A percentile compares a stretch with the other conserved stretches of the same genome.
Evolutionary conservation across 1,140 invertebrate genomes (phyloP).

Genomic region (Euglossa dilemma): DNA sequence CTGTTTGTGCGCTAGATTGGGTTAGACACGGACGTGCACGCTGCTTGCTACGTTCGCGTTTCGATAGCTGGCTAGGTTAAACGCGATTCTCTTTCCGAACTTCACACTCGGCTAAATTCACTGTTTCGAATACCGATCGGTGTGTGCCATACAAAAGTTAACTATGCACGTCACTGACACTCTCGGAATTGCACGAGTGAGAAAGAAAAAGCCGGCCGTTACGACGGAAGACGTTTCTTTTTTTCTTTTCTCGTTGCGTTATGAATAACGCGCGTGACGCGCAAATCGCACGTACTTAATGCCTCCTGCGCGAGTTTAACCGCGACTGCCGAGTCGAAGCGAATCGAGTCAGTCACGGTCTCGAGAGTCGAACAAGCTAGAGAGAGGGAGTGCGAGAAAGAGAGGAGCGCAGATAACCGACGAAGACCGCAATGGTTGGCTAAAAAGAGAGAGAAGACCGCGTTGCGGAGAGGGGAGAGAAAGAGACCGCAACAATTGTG

Average conservation of each 20-base stretch:
- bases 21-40: background rate
- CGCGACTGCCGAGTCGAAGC: constrained; percentile 70
- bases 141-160: background rate
- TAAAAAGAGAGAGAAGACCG: background rate
- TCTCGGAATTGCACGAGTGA: background rate
- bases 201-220: constrained; percentile 5
- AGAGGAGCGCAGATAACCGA: background rate
- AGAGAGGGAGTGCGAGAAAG: constrained; percentile 44
- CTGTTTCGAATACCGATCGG: background rate
- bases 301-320: constrained; percentile 67
- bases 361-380: constrained; percentile 31
- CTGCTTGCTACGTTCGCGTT: background rate
- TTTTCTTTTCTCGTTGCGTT: background rate
- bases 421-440: background rate
- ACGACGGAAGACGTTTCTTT: background rate
- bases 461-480: constrained; percentile 3
- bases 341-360: constrained; percentile 56
- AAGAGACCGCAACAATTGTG: constrained; percentile 11
- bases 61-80: background rate
- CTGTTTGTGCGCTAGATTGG: background rate
- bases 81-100: background rate
- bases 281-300: constrained; percentile 9
- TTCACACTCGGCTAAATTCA: background rate
- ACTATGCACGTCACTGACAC: too few relatives aligned
- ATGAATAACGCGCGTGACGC: constrained; percentile 24